Base-by-base conservation (phyloP, 2,888 invertebrate species). In the Orthosia gracilis region DNA sequence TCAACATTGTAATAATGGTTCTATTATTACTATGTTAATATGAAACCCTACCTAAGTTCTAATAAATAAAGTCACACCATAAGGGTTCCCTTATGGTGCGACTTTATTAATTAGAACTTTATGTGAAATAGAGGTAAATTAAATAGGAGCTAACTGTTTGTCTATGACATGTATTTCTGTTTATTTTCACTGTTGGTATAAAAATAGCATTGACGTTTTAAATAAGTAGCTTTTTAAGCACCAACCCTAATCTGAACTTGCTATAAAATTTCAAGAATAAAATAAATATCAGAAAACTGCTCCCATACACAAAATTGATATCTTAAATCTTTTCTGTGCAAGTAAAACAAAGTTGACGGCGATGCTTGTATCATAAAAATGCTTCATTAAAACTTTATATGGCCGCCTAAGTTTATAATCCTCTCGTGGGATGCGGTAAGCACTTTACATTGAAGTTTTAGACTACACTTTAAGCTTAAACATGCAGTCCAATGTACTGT, bases 321-420 rank as follows among this genome's bases (percentile, higher is more conserved):
- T 49, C 31, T 72, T 57, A 64, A 67, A 72, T 54, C 55, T 69
- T 64, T 71, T 66, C 17, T 68, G 52, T 78, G 15, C 23, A 62
- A 64, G 47, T 66, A 66, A 64, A 75, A 80, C 57, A 55, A 52
- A 62, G 65, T 67, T 47, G 47, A 31, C 45, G 23, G 45, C 61
- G 50, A 58, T 18, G 21, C 40, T 76, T 69, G 61, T 68, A 70
- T 77, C 68, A 77, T 72, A 81, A 85, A 84, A 85, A 78, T 64
- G 76, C 75, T 84, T 85, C 82, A 84, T 85, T 85, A 82, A 80
- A 85, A 85, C 70, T 85, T 85, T 80, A 78, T 73, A 80, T 70
- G 71, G 67, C n/a, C 52, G 66, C 12, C 50, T 73, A 75, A 78
- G 73, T 85, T 83, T 73, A 75, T 76, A 74, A 83, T 69, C 74